Evolutionary conservation across 2,888 invertebrate genomes (phyloP), one percentile per base, ranked within the genome.

Genomic region (Apantesis nais): DNA sequence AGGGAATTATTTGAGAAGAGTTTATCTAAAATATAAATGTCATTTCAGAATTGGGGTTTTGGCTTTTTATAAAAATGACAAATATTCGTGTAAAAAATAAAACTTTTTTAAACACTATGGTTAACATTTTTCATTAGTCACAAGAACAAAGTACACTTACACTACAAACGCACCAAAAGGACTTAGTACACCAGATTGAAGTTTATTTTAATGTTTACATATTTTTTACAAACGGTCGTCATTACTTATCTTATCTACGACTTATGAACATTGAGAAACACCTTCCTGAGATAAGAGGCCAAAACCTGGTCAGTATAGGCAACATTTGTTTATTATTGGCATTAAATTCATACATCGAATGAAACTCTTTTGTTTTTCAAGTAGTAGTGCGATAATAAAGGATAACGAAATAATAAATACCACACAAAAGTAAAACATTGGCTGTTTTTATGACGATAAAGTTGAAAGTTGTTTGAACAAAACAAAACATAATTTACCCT

Each of bases 1-100:
- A 66, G 73, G 76, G 71, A 72, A 70, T 78, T 52, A 73, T 80
- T 78, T 70, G 63, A n/a, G 60, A 12, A 67, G 55, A 60, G 68
- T 76, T 79, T 74, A 67, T 58, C 16, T 16, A 58, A 58, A 29
- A 16, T 58, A 58, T 29, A 14, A 58, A 8, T 12, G 2, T 5
- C 29, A 52, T 8, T 52, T 11, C 0, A 52, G 12, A 25, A 25
- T n/a, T 3, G n/a, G n/a, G 2, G 11, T 25, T 39, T 39, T 52
- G n/a, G 16, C 29, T 55, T 29, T 14, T 14, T 29, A 12, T 55
- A 25, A 12, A 34, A 34, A 34, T 34, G 5, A 34, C 5, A 34
- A 34, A 34, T 34, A 34, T 34, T n/a, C n/a, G n/a, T n/a, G n/a
- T n/a, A n/a, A 25, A 58, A 29, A 14, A 58, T 11, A n/a, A 52